Evolutionary conservation across 2,113 vertebrate genomes (phyloP).

Genomic region (Channa maculata): DNA sequence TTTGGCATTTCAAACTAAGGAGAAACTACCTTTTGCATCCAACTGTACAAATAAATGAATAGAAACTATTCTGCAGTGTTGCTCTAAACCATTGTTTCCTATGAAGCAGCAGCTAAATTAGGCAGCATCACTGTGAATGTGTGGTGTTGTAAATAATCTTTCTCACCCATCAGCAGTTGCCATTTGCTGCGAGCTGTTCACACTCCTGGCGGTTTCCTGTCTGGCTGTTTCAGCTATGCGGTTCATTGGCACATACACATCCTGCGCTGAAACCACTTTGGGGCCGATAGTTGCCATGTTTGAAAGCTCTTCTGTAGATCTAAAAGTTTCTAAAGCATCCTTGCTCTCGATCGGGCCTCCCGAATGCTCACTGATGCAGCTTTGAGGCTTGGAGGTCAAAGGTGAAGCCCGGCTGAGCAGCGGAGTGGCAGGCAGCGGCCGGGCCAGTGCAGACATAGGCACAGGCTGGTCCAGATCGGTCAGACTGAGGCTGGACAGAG

Average conservation of each 20-base stretch:
- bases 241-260: constrained; percentile 74
- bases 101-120: too few species aligned
- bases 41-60: too few species aligned
- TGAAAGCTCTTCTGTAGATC: not conserved
- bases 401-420: constrained; percentile 33
- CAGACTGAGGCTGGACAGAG: constrained; percentile 51
- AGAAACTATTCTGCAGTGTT: too few species aligned
- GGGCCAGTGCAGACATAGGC: not conserved
- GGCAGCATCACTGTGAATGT: too few species aligned
- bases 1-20: too few species aligned
- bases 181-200: not conserved
- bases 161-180: constrained; percentile 43
- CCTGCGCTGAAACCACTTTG: not conserved
- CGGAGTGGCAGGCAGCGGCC: constrained; percentile 32
- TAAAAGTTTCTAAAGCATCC: not conserved
- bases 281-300: not conserved
- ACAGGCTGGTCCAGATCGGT: constrained; percentile 14
- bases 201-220: not conserved
- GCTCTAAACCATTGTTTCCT: too few species aligned
- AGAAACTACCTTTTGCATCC: too few species aligned
- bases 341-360: not conserved
- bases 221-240: constrained; percentile 29
- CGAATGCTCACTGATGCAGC: not conserved
- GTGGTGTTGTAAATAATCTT: too few species aligned
- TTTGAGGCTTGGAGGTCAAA: constrained; percentile 40